Conservation (phyloP, 1,140 invertebrate genomes). For the Penaeus indicus region DNA sequence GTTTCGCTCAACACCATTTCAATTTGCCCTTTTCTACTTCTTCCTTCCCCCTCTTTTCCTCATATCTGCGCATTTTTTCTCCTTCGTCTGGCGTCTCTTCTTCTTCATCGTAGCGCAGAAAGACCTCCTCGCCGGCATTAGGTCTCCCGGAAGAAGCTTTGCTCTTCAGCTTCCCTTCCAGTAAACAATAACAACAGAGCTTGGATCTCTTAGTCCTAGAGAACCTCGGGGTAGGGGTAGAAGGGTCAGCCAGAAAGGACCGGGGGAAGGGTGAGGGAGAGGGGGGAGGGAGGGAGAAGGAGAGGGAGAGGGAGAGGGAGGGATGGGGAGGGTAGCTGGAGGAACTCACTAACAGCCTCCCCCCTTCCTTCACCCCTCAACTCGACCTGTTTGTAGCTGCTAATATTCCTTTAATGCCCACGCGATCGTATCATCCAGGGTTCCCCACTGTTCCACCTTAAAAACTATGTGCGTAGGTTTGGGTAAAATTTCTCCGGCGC, state of each 20-base stretch:
- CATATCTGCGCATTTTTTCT: no score
- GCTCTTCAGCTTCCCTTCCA: not conserved
- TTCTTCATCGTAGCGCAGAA: not conserved
- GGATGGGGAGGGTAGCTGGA: no score
- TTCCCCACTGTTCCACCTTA: not conserved
- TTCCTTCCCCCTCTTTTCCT: not conserved
- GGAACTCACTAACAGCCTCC: no score
- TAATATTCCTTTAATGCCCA: no score
- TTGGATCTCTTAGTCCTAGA: not conserved
- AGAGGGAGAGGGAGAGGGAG: not conserved
- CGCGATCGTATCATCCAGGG: no score
- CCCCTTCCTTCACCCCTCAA: not conserved
- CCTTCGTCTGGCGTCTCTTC: not conserved
- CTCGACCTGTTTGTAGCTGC: not conserved
- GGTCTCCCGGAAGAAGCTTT: no score
- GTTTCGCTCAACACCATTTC: not conserved
- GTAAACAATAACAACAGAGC: slow-evolving; percentile 12
- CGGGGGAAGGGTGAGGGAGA: not conserved
- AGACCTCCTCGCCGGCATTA: no score
- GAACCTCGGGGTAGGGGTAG: not conserved
- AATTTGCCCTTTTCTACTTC: not conserved
- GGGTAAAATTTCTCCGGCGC: no score
- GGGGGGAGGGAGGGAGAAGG: not conserved
- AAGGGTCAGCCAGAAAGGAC: not conserved
- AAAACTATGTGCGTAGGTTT: no score